These are phyloP conservation scores for Anolis apletophallus DNA, from an alignment of 2,797 vertebrate species.

Conservation along the genomic window DNA sequence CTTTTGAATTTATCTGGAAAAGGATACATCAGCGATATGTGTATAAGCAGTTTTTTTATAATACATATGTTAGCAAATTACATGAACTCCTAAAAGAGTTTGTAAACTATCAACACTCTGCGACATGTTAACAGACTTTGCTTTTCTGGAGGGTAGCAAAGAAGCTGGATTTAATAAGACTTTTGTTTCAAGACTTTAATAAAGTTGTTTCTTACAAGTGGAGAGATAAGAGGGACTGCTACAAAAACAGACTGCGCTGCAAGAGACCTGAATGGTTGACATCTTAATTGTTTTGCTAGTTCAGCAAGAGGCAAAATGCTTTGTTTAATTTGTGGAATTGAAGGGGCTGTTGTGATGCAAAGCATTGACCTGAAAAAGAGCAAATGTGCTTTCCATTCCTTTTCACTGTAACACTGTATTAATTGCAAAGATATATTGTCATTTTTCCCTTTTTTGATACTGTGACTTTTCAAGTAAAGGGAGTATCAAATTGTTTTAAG, in stretches of 20 bases:
- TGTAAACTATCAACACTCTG: neutral
- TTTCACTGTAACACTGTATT: slow-evolving; percentile 64
- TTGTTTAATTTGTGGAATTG: slow-evolving; percentile 73
- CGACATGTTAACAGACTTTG: neutral
- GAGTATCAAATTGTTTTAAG: slow-evolving; percentile 76
- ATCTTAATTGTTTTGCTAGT: slow-evolving; percentile 64
- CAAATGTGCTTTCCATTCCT: slow-evolving; percentile 65
- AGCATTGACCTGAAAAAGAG: slow-evolving; percentile 69
- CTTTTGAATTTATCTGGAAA: rapidly evolving
- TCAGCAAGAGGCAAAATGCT: slow-evolving; percentile 63
- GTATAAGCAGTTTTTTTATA: neutral
- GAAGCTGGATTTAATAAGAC: neutral
- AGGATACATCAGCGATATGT: neutral
- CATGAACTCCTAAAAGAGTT: neutral
- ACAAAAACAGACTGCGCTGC: slow-evolving; percentile 11
- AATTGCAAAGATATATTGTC: slow-evolving; percentile 73
- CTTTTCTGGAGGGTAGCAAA: slow-evolving; percentile 22
- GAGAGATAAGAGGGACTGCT: slow-evolving; percentile 43
- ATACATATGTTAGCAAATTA: neutral
- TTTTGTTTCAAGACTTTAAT: neutral
- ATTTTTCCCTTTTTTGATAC: slow-evolving; percentile 71
- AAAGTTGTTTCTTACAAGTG: slow-evolving; percentile 48
- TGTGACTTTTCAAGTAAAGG: slow-evolving; percentile 73
- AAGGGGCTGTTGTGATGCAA: slow-evolving; percentile 76
- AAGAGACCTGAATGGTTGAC: slow-evolving; percentile 59